phyloP scores from a whole-genome alignment of 2,888 invertebrate genomes.

The Drosophila pegasa region DNA sequence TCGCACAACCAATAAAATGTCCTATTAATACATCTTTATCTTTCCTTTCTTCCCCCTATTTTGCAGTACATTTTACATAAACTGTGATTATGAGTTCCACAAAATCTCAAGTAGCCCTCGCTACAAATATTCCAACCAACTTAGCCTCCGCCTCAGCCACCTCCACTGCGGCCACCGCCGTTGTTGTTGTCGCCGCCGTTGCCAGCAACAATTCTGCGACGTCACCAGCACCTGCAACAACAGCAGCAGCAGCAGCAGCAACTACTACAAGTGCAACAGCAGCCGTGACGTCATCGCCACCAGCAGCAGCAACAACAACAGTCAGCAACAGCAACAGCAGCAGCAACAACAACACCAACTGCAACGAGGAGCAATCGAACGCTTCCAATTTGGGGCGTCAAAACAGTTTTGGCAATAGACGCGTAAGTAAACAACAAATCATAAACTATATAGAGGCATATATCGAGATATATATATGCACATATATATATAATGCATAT shows the following conservation, averaged over 20 bases:
- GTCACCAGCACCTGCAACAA: constrained; percentile 49
- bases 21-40: not conserved
- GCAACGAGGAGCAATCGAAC: constrained; percentile 72
- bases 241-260: constrained; percentile 26
- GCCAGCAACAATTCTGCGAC: constrained; percentile 60
- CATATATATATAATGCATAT: constrained; percentile 9
- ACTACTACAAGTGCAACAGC: constrained; percentile 25
- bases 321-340: constrained; percentile 22
- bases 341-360: constrained; percentile 53
- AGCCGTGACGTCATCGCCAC: constrained; percentile 40
- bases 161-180: constrained; percentile 73
- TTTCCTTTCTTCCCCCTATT: not conserved
- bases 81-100: constrained; percentile 85
- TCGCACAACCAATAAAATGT: too few species aligned
- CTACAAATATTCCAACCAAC: constrained; percentile 84
- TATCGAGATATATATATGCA: constrained; percentile 4
- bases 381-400: constrained; percentile 80
- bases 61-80: constrained; percentile 80
- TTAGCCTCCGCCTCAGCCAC: constrained; percentile 79
- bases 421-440: constrained; percentile 79
- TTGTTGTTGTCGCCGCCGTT: constrained; percentile 76
- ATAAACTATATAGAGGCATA: not conserved
- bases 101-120: constrained; percentile 85
- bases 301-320: constrained; percentile 41
- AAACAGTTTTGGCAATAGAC: constrained; percentile 84